phyloP scores from a whole-genome alignment of 2,888 invertebrate species.

The Andrena bucephala region DNA sequence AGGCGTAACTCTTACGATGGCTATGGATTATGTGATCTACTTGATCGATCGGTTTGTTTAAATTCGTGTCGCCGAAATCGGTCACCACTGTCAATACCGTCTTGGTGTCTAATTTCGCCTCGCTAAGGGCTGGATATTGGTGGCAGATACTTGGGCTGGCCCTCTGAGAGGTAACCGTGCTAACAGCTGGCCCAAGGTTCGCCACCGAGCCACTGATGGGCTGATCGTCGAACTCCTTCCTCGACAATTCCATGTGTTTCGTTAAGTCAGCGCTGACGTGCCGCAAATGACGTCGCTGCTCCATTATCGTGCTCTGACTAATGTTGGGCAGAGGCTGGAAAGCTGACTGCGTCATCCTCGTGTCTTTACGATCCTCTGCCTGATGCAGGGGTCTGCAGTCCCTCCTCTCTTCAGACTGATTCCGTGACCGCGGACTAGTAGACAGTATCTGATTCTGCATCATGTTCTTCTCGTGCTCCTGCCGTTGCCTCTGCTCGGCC shows the following conservation, averaged over 20 bases:
- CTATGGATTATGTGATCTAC: constrained; percentile 83
- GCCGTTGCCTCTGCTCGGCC: constrained; percentile 83
- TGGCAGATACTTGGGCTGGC: constrained; percentile 82
- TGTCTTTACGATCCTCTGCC: constrained; percentile 78
- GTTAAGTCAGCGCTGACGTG: constrained; percentile 84
- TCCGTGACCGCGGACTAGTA: constrained; percentile 80
- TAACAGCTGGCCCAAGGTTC: constrained; percentile 78
- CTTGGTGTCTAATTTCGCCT: constrained; percentile 80
- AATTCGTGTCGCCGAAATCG: constrained; percentile 77
- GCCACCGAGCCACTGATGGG: constrained; percentile 81
- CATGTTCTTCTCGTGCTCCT: constrained; percentile 80
- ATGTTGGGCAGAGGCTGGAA: constrained; percentile 83
- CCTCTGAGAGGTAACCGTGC: constrained; percentile 75
- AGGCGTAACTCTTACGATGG: constrained; percentile 79
- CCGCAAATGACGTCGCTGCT: constrained; percentile 82
- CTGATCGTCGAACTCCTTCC: constrained; percentile 83
- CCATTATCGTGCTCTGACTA: constrained; percentile 83
- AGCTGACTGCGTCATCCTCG: constrained; percentile 78
- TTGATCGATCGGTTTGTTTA: constrained; percentile 78
- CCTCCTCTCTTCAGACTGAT: constrained; percentile 81
- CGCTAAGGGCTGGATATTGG: constrained; percentile 81
- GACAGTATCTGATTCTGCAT: constrained; percentile 77
- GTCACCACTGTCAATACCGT: constrained; percentile 78
- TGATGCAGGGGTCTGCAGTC: constrained; percentile 68
- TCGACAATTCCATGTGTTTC: constrained; percentile 82